Evolutionary conservation across 2,113 vertebrate genomes (phyloP).

Genomic region (Micromys minutus): DNA sequence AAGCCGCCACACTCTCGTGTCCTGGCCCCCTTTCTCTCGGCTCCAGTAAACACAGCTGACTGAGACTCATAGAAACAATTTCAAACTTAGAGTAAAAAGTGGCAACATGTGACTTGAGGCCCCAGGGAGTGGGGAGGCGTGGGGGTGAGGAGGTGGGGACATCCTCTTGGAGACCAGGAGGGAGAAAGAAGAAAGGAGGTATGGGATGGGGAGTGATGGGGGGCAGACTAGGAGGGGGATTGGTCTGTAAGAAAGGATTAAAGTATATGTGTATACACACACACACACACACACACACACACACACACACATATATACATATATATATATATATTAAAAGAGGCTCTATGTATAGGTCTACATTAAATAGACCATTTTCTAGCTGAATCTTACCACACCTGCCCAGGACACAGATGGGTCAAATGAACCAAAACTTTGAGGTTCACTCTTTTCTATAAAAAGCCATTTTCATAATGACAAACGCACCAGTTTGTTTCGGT

Average conservation of each 20-base stretch:
- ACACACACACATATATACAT: too few relatives aligned
- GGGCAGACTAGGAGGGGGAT: too few relatives aligned
- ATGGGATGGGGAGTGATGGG: too few relatives aligned
- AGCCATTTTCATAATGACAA: slow-evolving; percentile 1
- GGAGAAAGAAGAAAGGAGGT: too few relatives aligned
- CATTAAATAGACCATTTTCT: background rate
- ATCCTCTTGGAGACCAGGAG: too few relatives aligned
- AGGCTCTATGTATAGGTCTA: slow-evolving; percentile 40
- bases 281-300: too few relatives aligned
- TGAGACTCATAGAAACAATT: background rate
- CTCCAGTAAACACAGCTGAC: background rate
- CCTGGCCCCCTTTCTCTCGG: background rate
- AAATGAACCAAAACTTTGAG: background rate
- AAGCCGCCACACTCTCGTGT: background rate
- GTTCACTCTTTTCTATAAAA: slow-evolving; percentile 46
- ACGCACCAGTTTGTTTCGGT: background rate
- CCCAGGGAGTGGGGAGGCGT: too few relatives aligned
- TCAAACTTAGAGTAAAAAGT: background rate
- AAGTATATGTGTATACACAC: too few relatives aligned
- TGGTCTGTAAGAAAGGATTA: too few relatives aligned
- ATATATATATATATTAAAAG: too few relatives aligned
- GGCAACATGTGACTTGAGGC: too few relatives aligned
- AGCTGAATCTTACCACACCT: slow-evolving; percentile 27
- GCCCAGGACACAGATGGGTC: background rate
- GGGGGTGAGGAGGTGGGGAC: too few relatives aligned